Percentiles rank a stretch among this genome's conserved stretches.
These are phyloP conservation scores for Cyrtodaria siliqua DNA, from an alignment of 2,888 invertebrate species.

Conservation along the genomic window DNA sequence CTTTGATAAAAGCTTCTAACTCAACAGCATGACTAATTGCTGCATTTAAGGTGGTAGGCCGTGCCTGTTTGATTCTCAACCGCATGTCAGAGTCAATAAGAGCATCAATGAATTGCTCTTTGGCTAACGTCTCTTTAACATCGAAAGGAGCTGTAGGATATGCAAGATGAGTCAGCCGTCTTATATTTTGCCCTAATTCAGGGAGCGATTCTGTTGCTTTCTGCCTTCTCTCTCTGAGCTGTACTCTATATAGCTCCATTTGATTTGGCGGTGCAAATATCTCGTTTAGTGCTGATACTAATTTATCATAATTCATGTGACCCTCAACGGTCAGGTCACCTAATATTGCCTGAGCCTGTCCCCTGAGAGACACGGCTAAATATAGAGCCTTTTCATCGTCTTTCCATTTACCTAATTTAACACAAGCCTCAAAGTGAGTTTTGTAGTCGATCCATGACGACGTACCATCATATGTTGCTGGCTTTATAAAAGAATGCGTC, in stretches of 20 bases:
- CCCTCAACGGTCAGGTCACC: slow-evolving; percentile 8
- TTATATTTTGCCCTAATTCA: slow-evolving; percentile 6
- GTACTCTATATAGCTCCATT: slow-evolving; percentile 7
- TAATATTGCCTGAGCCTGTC: slow-evolving; percentile 27
- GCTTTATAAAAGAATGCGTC: slow-evolving; percentile 4
- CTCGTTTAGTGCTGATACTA: slow-evolving; percentile 3
- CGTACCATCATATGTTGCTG: slow-evolving; percentile 36
- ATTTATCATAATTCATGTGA: not conserved
- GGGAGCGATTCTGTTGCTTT: not conserved
- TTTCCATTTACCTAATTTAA: slow-evolving; percentile 20
- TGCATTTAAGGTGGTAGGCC: not conserved
- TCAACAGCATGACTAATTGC: slow-evolving; percentile 5
- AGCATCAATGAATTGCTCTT: slow-evolving; percentile 11
- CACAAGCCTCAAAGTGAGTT: slow-evolving; percentile 44
- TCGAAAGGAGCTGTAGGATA: slow-evolving; percentile 2
- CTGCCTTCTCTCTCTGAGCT: slow-evolving; percentile 2
- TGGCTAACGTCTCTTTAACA: slow-evolving; percentile 1
- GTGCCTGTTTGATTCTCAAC: slow-evolving; percentile 1
- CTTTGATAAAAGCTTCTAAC: not conserved
- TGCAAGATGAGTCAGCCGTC: slow-evolving; percentile 1
- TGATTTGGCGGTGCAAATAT: slow-evolving; percentile 7
- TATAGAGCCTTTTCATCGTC: slow-evolving; percentile 32
- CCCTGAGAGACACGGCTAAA: slow-evolving; percentile 25
- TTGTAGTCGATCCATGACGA: slow-evolving; percentile 34
- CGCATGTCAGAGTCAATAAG: not conserved